These are phyloP conservation scores for Camelus bactrianus DNA, from an alignment of 2,113 vertebrate species.

Conservation along the genomic window DNA sequence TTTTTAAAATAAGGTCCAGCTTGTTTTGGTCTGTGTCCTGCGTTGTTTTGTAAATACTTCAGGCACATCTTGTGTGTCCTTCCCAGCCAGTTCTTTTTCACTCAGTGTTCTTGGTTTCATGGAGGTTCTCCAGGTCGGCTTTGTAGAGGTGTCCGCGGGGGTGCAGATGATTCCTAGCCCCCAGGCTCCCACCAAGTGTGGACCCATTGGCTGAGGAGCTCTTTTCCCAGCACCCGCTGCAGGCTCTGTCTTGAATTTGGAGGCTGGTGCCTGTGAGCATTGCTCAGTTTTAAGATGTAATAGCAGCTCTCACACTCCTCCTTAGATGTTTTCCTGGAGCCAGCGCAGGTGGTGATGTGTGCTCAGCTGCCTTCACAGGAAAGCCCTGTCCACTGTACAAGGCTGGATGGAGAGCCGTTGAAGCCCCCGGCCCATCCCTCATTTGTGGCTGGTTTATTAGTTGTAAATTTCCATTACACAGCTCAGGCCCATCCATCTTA, in stretches of 20 bases:
- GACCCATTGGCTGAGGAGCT: background rate
- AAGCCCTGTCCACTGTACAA: background rate
- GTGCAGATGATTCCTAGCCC: background rate
- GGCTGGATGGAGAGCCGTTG: background rate
- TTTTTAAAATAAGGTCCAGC: background rate
- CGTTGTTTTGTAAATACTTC: slow-evolving; percentile 51
- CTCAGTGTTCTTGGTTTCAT: background rate
- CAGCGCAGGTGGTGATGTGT: background rate
- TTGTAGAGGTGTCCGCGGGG: background rate
- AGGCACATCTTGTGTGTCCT: background rate
- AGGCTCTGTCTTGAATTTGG: background rate
- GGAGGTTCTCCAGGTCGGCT: background rate
- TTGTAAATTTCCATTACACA: slow-evolving; percentile 1
- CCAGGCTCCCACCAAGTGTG: background rate
- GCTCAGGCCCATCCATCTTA: background rate
- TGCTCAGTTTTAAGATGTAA: background rate
- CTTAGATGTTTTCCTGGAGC: background rate
- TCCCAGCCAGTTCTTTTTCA: background rate
- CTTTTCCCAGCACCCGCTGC: background rate
- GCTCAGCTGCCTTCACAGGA: background rate
- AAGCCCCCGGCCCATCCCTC: background rate
- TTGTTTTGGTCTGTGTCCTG: slow-evolving; percentile 3
- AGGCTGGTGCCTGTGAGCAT: background rate
- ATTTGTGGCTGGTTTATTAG: too few relatives aligned
- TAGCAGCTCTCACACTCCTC: background rate